Evolutionary conservation across 2,888 invertebrate genomes (phyloP), one percentile per base, ranked within the genome.

Genomic region (Rapana venosa): DNA sequence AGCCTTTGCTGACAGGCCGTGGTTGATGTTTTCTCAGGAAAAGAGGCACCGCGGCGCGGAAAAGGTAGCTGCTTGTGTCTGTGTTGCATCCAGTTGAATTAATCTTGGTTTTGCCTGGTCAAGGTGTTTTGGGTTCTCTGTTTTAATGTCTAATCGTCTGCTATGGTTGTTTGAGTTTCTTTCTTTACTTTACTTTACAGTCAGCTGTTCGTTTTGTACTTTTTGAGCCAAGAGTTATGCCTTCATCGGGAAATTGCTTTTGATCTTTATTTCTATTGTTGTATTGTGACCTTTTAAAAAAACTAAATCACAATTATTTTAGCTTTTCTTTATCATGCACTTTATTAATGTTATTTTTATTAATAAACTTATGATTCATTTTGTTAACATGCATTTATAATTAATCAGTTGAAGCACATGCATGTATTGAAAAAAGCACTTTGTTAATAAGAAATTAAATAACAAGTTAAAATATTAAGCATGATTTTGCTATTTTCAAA

Each of bases 41-140:
- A 89, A 85, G 89, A 89, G 36, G 56, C 30, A n/a, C 56, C 74
- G 32, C 89, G 58, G n/a, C 83, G 89, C 22, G 89, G 89, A 89
- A 87, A 87, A 90, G 89, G 90, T 90, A 88, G 36, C 36, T 35
- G 26, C 2, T 77, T 77, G 77, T 77, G 17, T 20, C 47, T 83
- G 56, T 36, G n/a, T 70, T 87, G 87, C 74, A 74, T 66, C 87
- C 74, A n/a, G 17, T 87, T n/a, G 35, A 56, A 36, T 66, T 66
- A 56, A 36, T 66, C 17, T 13, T n/a, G 56, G 36, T 74, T 32
- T 61, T 84, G 30, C 47, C 30, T 58, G 36, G 35, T 83, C 61
- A 84, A n/a, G 30, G 22, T 22, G 36, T 8, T 30, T 81, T 56
- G 56, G 36, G 32, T 58, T 88, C 47, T 83, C 4, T 83, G 32